phyloP scores from a whole-genome alignment of 2,113 vertebrate species.

The Austrofundulus limnaeus region DNA sequence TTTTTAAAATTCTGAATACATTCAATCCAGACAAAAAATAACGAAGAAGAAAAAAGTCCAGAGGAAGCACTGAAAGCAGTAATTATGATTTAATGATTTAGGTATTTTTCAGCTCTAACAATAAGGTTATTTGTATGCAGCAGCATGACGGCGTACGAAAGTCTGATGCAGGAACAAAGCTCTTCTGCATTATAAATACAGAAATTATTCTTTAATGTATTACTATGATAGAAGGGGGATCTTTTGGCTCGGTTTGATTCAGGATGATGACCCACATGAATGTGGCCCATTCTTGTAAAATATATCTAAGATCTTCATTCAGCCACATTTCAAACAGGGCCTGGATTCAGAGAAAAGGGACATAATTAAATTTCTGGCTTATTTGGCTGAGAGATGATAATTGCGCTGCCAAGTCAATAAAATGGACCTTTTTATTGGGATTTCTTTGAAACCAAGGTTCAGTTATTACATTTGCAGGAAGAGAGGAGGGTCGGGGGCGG shows the following conservation, averaged over 20 bases:
- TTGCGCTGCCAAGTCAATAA: constrained; percentile 60
- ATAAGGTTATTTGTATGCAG: constrained; percentile 63
- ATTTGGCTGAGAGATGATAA: constrained; percentile 71
- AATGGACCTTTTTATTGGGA: constrained; percentile 40
- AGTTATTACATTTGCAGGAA: constrained; percentile 10
- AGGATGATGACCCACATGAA: constrained; percentile 53
- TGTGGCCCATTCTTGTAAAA: constrained; percentile 50
- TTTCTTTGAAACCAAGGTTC: constrained; percentile 50
- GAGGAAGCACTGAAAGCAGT: constrained; percentile 34
- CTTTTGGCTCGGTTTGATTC: constrained; percentile 56
- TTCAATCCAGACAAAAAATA: constrained; percentile 31
- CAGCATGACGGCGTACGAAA: constrained; percentile 12
- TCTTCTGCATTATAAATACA: constrained; percentile 50
- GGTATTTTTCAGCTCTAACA: constrained; percentile 53
- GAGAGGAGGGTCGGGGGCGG: constrained; percentile 8
- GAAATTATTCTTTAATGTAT: constrained; percentile 61
- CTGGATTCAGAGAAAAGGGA: constrained; percentile 56
- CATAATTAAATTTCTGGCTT: constrained; percentile 75
- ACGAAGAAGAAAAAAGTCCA: constrained; percentile 24
- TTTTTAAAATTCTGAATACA: constrained; percentile 42
- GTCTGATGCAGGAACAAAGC: constrained; percentile 44
- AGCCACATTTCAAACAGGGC: constrained; percentile 61
- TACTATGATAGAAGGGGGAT: constrained; percentile 48
- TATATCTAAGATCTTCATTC: constrained; percentile 72
- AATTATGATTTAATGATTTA: constrained; percentile 60